Evolutionary conservation across 2,888 invertebrate genomes (phyloP), one percentile per base, ranked within the genome.

Genomic region (Aleiodes leptofemur): DNA sequence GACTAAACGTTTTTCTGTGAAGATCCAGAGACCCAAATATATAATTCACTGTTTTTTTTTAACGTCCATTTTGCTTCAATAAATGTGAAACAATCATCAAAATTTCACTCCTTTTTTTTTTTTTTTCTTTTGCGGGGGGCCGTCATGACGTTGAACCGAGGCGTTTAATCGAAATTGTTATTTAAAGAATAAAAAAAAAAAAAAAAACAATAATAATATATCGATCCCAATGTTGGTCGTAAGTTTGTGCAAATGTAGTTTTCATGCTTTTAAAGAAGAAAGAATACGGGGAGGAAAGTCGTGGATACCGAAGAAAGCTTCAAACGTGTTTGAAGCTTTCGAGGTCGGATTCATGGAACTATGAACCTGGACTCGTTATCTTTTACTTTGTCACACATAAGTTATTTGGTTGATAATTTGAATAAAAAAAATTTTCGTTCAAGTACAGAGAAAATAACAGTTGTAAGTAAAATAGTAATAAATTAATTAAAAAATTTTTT

Each of bases 291-390:
- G 88, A 88, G 90, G 92, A 92, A 91, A 92, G 92, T 93, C 92
- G 93, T 93, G 93, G 92, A 92, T 93, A 92, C 93, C 93, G 92
- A 92, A 94, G 95, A 95, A 95, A 95, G 96, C 96, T 96, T 96
- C 96, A 96, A 95, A 93, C 93, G 91, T 92, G 93, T 95, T 96
- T 96, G 96, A 96, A 96, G 96, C 96, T 96, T 96, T 96, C 96
- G 95, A 93, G 93, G 94, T 94, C 93, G 95, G 92, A 92, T 94
- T 94, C 93, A 94, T 94, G 96, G 96, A 97, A 97, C 96, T 97
- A 97, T 97, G 97, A 97, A 96, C 96, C 97, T 97, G 94, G 98
- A 98, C 95, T 95, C 97, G 94, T 94, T 97, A 94, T 96, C 96
- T 94, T 96, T 97, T 95, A 96, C 97, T 94, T 95, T 98, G 95